phyloP scores from a whole-genome alignment of 2,113 vertebrate species.

The Phrynosoma blainvillii region DNA sequence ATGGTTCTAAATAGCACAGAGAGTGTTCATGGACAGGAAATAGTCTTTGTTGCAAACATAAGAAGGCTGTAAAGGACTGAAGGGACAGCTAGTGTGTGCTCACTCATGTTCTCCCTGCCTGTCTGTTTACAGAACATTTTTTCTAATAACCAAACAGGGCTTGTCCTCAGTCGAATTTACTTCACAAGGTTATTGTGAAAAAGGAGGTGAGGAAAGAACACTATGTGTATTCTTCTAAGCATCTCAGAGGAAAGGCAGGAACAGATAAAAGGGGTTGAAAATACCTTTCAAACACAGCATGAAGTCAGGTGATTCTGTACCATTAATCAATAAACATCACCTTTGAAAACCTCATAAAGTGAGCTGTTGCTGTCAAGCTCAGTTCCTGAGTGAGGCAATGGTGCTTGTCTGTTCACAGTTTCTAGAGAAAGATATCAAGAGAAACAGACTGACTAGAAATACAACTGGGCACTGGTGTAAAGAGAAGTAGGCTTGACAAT shows the following conservation, averaged over 20 bases:
- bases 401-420: no score
- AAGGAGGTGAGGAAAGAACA: no score
- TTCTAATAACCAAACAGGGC: no score
- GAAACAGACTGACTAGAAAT: background rate
- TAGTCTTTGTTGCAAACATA: background rate
- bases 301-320: background rate
- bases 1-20: background rate
- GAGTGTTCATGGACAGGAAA: background rate
- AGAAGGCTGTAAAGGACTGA: background rate
- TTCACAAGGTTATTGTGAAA: no score
- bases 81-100: no score
- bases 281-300: background rate
- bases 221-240: no score
- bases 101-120: no score
- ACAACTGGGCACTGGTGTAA: background rate
- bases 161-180: no score
- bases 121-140: no score
- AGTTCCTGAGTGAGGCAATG: background rate
- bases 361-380: background rate
- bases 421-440: no score
- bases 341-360: background rate
- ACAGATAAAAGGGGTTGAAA: background rate
- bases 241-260: background rate
- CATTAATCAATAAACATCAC: background rate
- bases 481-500: background rate